Conservation (phyloP, 2,113 vertebrate species). For the Neogale vison region DNA sequence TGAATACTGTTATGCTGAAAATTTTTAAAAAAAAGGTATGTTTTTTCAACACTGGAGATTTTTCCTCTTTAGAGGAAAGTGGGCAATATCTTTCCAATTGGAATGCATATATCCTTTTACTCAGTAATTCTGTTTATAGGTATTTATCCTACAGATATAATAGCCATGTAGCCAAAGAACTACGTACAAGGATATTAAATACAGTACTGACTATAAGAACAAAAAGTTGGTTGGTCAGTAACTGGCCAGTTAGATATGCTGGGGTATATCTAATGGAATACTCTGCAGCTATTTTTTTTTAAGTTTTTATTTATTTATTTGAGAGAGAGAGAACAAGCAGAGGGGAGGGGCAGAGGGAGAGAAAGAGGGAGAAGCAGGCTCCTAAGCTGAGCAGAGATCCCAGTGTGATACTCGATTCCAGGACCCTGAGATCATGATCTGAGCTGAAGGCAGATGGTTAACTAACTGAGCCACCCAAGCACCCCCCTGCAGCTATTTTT, state of each 20-base stretch:
- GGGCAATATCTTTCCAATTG: not conserved
- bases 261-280: not conserved
- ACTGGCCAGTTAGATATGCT: not conserved
- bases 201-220: not conserved
- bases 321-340: too few species aligned
- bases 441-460: too few species aligned
- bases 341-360: too few species aligned
- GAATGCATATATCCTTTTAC: slow-evolving; percentile 4
- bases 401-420: too few species aligned
- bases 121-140: not conserved
- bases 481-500: not conserved
- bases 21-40: not conserved
- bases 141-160: slow-evolving; percentile 5
- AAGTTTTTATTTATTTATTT: too few species aligned
- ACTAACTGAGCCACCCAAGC: too few species aligned
- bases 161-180: not conserved
- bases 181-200: not conserved
- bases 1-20: too few species aligned
- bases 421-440: too few species aligned
- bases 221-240: not conserved
- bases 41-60: not conserved
- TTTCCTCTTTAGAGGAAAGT: slow-evolving; percentile 16
- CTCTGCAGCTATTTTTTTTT: too few species aligned
- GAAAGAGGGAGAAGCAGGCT: too few species aligned
- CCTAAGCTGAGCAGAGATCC: too few species aligned